Evolutionary conservation across 2,888 invertebrate species (phyloP), one percentile per base, ranked within the genome.

Genomic region (Phytoseiulus persimilis): DNA sequence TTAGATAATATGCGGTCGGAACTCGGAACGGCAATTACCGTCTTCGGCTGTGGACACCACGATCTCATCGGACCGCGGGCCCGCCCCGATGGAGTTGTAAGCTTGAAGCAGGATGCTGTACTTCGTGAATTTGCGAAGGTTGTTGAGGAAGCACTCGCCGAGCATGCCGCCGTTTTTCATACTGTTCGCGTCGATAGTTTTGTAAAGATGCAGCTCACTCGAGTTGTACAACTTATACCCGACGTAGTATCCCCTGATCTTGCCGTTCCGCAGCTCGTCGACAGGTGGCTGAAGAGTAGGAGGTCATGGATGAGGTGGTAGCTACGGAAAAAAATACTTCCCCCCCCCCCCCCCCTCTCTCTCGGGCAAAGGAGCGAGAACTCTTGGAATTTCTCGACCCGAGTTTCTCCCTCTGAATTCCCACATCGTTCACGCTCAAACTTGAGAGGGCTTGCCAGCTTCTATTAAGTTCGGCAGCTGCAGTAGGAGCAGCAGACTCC

Each of bases 241-340:
- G 32, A 93, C 92, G 91, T 93, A 93, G 91, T 93, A 93, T 2
- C 93, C 93, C 32, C 92, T 91, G n/a, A 93, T 92, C 31, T 92
- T 91, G 2, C 93, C 93, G 90, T 93, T 93, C 90, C 92, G 91
- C 89, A 92, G 90, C 28, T 92, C 92, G 3, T 91, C 90, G 0
- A 91, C 91, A 23, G 93, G 93, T 2, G 93, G 92, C 93, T 92
- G 90, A 9, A 90, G 83, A 90, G 87, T 9, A 9, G 9, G 9
- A 39, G 39, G 39, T 39, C 39, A 84, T 33, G 32, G 84, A 14
- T 23, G 84, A 84, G 84, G 2, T 83, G 2, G 83, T 83, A 84
- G 32, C 28, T 23, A 18, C 23, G 83, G 83, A 5, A 45, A 83
- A 90, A 65, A 90, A 90, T 11, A 90, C 83, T 31, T 31, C 46